Conservation (phyloP, 2,888 invertebrate genomes). For the Cremastobaeus sp. region DNA sequence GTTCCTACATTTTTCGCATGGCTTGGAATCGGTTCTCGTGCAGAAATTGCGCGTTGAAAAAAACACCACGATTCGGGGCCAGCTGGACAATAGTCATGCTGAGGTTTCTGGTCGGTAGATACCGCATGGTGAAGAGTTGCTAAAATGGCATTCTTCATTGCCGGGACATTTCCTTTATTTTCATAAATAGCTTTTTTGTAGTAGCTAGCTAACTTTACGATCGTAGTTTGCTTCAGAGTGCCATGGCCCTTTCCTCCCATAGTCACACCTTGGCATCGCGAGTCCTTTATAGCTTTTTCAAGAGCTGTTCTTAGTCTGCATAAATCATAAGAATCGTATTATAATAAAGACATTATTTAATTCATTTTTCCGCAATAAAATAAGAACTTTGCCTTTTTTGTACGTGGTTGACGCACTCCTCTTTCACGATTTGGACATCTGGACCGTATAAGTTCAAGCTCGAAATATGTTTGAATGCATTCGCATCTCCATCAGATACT, state of each 20-base stretch:
- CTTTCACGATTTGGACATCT: slow-evolving; percentile 16
- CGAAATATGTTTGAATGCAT: slow-evolving; percentile 9
- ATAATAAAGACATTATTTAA: slow-evolving; percentile 5
- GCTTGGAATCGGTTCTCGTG: slow-evolving; percentile 1
- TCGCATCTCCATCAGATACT: slow-evolving; percentile 12
- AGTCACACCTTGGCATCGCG: slow-evolving; percentile 23
- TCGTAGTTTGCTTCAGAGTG: slow-evolving; percentile 33
- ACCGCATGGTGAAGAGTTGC: slow-evolving; percentile 47
- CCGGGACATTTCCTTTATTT: slow-evolving; percentile 20
- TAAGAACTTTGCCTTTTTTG: slow-evolving; percentile 64
- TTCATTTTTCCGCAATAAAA: background rate
- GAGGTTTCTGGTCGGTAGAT: slow-evolving; percentile 38
- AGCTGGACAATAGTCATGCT: slow-evolving; percentile 34
- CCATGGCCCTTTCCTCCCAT: slow-evolving; percentile 32
- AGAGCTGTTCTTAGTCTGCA: slow-evolving; percentile 23
- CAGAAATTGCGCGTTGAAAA: slow-evolving; percentile 16
- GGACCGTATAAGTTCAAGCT: slow-evolving; percentile 10
- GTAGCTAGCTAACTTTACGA: slow-evolving; percentile 37
- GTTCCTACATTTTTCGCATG: slow-evolving; percentile 23
- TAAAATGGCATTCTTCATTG: slow-evolving; percentile 36
- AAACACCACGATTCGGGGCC: slow-evolving; percentile 35
- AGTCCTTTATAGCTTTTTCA: slow-evolving; percentile 10
- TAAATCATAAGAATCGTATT: slow-evolving; percentile 1
- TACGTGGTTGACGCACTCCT: slow-evolving; percentile 56
- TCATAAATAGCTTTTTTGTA: slow-evolving; percentile 47